Base-by-base conservation (phyloP, 2,113 vertebrate species). In the Charadrius vociferus region DNA sequence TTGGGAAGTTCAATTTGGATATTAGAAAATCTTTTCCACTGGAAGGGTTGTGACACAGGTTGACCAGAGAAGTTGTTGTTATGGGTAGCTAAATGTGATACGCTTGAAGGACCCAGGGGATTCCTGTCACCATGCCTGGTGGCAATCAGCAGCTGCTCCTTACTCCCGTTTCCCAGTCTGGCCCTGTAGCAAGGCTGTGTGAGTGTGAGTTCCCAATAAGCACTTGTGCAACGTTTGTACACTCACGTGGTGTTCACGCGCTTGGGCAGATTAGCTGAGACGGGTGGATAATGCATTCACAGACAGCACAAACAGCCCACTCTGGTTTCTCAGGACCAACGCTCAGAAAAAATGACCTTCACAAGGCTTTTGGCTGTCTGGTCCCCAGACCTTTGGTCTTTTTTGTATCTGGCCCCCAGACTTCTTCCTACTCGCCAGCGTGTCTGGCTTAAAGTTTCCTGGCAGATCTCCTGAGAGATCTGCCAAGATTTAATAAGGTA, bases 171-270 rank as follows among this genome's bases (percentile, higher is more conserved):
- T 74, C 34, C 30, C 32, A 13, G 1, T 43, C 23, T 22, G 50
- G 13, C n/a, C n/a, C 59, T 47, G 23, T 62, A 32, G 22, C 16
- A 70, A 80, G 62, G 16, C 36, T 65, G 4, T 32, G 45, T n/a
- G 52, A 59, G 61, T 1, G 1, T 41, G 50, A 56, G n/a, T 56
- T 93, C 34, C 58, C 55, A 14, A 1, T 41, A 17, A 56, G 32
- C 49, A 13, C 66, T 74, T 0, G 0, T 2, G 36, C 10, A 52
- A 3, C 0, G 0, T 52, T 87, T 1, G 2, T 62, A n/a, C 1
- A 1, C n/a, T 58, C 0, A 0, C 1, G 0, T 11, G 47, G 12
- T 2, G 1, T 32, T 78, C 79, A 14, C 6, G 1, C 1, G 1
- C 24, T 45, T 10, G 5, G 6, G 41, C 1, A 4, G 68, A 43